Evolutionary conservation across 1,140 invertebrate species (phyloP), one percentile per base, ranked within the genome.

Genomic region (Drosophila erecta): DNA sequence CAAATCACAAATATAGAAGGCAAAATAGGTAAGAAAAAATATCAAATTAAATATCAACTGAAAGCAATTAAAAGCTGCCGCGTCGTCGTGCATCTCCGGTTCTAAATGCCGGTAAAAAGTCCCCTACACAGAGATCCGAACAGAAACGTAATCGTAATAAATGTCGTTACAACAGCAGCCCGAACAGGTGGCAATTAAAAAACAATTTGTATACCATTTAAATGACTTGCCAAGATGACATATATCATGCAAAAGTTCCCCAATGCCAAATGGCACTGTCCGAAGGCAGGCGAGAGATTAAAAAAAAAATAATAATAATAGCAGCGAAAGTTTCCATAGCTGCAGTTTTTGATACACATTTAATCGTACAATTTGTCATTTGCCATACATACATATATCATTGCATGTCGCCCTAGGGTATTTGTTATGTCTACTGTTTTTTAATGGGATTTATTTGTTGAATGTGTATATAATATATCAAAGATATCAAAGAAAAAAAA

Each of bases 121-220:
- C 53, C 57, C 55, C 53, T 43, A 56, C 57, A n/a, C 22, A n/a
- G 27, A 76, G 24, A 20, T 4, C 30, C 11, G 15, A 4, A 40
- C 59, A 30, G 43, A 47, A 64, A 65, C 38, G 62, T 79, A 84
- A 85, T 84, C 81, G 72, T 85, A 84, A 85, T 76, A 84, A 84
- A 85, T 84, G 72, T 79, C 80, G 84, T 84, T 84, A 79, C 76
- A 83, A 24, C 71, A 47, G 27, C 51, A 38, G 49, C 61, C 59
- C 37, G 57, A 84, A 76, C 80, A 84, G 81, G 80, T 84, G 81
- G 80, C 81, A 84, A 84, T 84, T 84, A 84, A 84, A 84, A 84
- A 71, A 79, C 80, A 84, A 85, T 84, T 84, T 84, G 80, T 84
- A 69, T 79, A 85, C 59, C 81, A 84, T 85, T 84, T 84, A 84